Base-by-base conservation (phyloP, 2,113 vertebrate genomes). In the Seriola rivoliana region DNA sequence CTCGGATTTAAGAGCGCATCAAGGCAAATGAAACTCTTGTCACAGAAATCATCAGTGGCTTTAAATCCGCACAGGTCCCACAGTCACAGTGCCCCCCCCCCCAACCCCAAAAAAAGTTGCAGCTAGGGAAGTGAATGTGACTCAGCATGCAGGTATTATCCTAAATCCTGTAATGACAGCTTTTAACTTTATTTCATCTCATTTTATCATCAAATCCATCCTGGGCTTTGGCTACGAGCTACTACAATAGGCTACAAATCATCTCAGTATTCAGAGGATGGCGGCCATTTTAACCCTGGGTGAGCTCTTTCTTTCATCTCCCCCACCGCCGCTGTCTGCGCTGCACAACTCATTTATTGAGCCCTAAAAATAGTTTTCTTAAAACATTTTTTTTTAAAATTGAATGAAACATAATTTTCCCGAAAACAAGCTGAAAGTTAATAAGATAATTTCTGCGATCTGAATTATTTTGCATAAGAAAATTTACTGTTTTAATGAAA, bases 271-370 rank as follows among this genome's bases (percentile, higher is more conserved):
- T 82, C 73, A 87, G 38, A 71, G 75, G 82, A 91, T 87, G 85
- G 92, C 91, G 89, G 91, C 92, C 92, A 94, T 94, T 94, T 93
- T 93, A 91, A 89, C 86, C 86, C 84, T 71, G 81, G 63, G 73
- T 85, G 81, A 77, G 88, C 66, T 87, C 82, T 64, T 62, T 50
- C 75, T 69, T 12, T 82, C 72, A 64, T 58, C 73, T 81, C 59
- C 44, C 44, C n/a, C 25, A 13, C 65, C 8, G 63, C 55, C 29
- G 48, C 63, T 80, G 12, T 38, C 57, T 80, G 59, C 70, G 71
- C 54, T 14, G 13, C 55, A 19, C 29, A 25, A 52, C 3, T 46
- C 68, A 48, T 52, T 65, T 50, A 78, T 2, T 16, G 25, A 44
- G 19, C 34, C 23, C 4, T 23, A 7, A 29, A 52, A 70, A 52